These are phyloP conservation scores for Oxyruncus cristatus DNA, from an alignment of 2,113 vertebrate genomes.

Conservation along the genomic window DNA sequence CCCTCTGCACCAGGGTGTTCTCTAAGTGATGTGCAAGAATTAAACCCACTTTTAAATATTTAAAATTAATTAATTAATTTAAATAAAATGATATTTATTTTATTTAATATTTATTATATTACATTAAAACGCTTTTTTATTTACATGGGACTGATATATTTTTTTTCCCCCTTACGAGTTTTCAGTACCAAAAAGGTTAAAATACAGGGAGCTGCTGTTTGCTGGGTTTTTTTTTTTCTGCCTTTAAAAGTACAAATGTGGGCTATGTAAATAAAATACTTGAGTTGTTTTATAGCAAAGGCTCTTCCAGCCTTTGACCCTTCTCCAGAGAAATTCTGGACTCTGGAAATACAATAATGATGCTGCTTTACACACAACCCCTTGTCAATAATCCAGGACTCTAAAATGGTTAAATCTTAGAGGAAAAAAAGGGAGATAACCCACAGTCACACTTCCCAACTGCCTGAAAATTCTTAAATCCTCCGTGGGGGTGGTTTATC, in stretches of 20 bases:
- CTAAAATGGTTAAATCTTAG: background rate
- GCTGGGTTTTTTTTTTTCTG: background rate
- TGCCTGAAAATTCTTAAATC: background rate
- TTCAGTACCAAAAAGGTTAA: background rate
- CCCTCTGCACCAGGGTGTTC: background rate
- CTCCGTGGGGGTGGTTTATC: background rate
- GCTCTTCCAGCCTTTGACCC: background rate
- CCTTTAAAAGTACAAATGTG: background rate
- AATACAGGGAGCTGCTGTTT: background rate
- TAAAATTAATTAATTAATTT: no score
- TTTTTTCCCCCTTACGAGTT: background rate
- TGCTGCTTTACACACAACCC: background rate
- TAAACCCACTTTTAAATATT: background rate
- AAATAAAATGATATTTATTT: no score
- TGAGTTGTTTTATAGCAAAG: background rate
- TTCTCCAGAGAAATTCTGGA: background rate
- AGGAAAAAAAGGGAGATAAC: background rate
- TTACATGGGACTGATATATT: background rate
- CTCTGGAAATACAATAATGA: background rate
- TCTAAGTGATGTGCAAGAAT: background rate
- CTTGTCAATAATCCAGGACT: background rate
- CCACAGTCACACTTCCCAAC: background rate
- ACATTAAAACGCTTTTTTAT: no score
- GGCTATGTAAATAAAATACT: background rate
- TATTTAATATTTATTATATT: no score